Conservation (phyloP, 1,140 invertebrate genomes). For the Panagrolaimus sp. region DNA sequence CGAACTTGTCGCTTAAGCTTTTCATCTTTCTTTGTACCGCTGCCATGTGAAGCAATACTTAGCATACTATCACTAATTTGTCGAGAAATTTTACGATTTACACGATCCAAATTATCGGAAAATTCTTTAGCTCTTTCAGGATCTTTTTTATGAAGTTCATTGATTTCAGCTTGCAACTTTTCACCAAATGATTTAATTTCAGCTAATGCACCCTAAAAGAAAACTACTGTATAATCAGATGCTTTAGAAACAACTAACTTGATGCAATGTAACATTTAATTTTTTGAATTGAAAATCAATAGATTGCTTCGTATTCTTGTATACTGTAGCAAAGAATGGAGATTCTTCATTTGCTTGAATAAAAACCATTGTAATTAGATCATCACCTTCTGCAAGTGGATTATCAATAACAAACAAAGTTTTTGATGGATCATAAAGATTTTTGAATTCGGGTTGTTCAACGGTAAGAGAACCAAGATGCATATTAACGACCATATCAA, state of each 20-base stretch:
- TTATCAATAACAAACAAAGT: slow-evolving; percentile 51
- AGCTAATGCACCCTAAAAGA: slow-evolving; percentile 38
- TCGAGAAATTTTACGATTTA: slow-evolving; percentile 12
- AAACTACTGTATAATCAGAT: neutral
- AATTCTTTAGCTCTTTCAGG: slow-evolving; percentile 12
- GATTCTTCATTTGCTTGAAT: slow-evolving; percentile 71
- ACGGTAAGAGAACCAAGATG: slow-evolving; percentile 44
- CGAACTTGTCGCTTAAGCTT: slow-evolving; percentile 11
- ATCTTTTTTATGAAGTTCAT: slow-evolving; percentile 30
- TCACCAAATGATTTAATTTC: slow-evolving; percentile 58
- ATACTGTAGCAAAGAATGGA: slow-evolving; percentile 74
- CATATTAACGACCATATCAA: slow-evolving; percentile 48
- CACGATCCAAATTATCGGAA: neutral
- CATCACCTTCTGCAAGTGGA: slow-evolving; percentile 29
- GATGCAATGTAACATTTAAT: slow-evolving; percentile 73
- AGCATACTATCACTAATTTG: neutral
- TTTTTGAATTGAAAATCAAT: slow-evolving; percentile 73
- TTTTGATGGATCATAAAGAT: slow-evolving; percentile 31
- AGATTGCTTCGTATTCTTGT: slow-evolving; percentile 73
- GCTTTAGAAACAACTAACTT: slow-evolving; percentile 65
- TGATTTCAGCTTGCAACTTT: slow-evolving; percentile 33
- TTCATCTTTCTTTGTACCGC: neutral
- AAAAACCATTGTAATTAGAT: slow-evolving; percentile 31
- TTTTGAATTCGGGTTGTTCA: slow-evolving; percentile 41
- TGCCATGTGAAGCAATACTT: neutral